Percentiles rank a stretch among this genome's conserved stretches.
phyloP scores from a whole-genome alignment of 2,888 invertebrate genomes.

The Spodoptera littoralis region DNA sequence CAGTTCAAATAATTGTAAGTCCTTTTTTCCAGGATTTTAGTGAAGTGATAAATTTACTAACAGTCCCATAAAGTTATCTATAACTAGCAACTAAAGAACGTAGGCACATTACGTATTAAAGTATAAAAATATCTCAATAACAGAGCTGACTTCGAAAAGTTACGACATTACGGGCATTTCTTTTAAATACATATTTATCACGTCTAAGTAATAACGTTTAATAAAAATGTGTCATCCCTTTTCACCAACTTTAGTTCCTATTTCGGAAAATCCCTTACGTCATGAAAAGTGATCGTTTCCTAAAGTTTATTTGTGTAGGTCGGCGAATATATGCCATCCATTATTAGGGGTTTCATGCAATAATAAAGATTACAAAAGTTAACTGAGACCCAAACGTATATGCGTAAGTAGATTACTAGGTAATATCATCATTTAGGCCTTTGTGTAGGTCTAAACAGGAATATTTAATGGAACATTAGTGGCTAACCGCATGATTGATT shows the following conservation, averaged over 20 bases:
- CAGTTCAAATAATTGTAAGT: too few relatives aligned
- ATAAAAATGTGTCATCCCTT: slow-evolving; percentile 52
- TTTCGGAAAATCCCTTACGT: slow-evolving; percentile 50
- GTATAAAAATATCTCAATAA: too few relatives aligned
- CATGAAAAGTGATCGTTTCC: slow-evolving; percentile 37
- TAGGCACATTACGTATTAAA: too few relatives aligned
- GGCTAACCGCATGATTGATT: slow-evolving; percentile 30
- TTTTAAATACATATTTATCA: slow-evolving; percentile 14
- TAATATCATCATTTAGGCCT: slow-evolving; percentile 17
- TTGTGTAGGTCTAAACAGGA: slow-evolving; percentile 26
- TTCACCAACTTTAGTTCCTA: slow-evolving; percentile 43
- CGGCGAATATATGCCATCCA: slow-evolving; percentile 13
- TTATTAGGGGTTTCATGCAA: slow-evolving; percentile 32
- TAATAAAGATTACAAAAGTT: slow-evolving; percentile 33
- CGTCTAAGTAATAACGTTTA: slow-evolving; percentile 25
- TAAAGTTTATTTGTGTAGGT: slow-evolving; percentile 39
- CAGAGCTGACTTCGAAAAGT: too few relatives aligned
- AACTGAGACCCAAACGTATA: slow-evolving; percentile 8
- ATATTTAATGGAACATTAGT: slow-evolving; percentile 37
- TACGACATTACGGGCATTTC: too few relatives aligned
- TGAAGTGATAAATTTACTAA: too few relatives aligned
- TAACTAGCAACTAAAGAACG: too few relatives aligned
- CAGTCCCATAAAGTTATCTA: too few relatives aligned
- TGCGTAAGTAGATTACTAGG: slow-evolving; percentile 27
- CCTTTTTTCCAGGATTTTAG: too few relatives aligned